Evolutionary conservation across 2,113 vertebrate species (phyloP).

Genomic region (Mionectes macconnelli): DNA sequence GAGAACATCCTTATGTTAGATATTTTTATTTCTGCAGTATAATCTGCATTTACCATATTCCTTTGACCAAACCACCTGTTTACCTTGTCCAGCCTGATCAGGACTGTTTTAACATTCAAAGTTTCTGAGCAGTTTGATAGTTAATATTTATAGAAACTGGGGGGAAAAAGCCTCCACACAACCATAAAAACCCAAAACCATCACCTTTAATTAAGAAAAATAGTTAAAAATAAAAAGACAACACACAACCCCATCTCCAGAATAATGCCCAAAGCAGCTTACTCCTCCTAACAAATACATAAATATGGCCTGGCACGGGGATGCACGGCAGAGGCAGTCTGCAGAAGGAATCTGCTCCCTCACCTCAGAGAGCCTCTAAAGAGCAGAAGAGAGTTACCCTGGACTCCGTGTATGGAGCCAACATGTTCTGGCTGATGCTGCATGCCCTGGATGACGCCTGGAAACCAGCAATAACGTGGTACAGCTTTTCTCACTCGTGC

Average conservation of each 20-base stretch:
- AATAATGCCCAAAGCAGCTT: background rate
- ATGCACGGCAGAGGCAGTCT: background rate
- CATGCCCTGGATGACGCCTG: background rate
- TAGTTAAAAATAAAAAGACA: background rate
- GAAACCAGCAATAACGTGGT: background rate
- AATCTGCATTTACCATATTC: background rate
- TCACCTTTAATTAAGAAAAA: background rate
- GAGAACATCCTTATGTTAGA: background rate
- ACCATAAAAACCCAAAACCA: background rate
- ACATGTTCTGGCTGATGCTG: background rate
- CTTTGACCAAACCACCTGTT: background rate
- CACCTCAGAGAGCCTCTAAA: background rate
- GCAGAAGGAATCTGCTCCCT: background rate
- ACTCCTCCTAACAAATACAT: background rate
- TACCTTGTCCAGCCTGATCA: background rate
- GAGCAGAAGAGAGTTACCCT: background rate
- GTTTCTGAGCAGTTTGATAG: background rate
- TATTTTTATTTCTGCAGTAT: background rate
- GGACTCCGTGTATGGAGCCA: rapidly evolving
- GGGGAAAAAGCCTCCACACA: background rate
- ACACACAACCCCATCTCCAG: background rate
- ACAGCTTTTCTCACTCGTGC: background rate
- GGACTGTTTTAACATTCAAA: background rate
- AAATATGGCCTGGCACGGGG: background rate
- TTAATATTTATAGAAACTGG: background rate